These are phyloP conservation scores for Andrena bicolor DNA, from an alignment of 2,888 invertebrate genomes.

Conservation along the genomic window DNA sequence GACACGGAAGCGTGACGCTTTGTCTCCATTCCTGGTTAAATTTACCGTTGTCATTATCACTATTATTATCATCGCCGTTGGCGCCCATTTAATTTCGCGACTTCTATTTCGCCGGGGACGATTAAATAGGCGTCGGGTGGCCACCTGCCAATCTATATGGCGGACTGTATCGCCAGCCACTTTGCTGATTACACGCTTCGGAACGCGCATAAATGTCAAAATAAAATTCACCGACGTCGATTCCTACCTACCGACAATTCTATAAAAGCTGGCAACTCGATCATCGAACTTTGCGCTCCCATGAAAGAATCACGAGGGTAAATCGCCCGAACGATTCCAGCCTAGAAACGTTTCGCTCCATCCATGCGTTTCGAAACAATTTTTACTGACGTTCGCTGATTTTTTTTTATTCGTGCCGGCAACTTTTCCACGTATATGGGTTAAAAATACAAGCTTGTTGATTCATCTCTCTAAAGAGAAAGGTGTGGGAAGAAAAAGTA, in stretches of 20 bases:
- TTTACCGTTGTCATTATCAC: constrained; percentile 43
- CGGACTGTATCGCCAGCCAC: constrained; percentile 63
- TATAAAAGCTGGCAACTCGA: constrained; percentile 43
- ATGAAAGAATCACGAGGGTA: constrained; percentile 22
- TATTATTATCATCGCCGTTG: constrained; percentile 13
- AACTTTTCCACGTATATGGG: no score
- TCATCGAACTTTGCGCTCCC: constrained; percentile 30
- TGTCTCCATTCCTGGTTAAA: constrained; percentile 43
- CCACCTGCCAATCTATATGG: constrained; percentile 49
- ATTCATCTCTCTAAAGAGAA: no score
- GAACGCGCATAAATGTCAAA: constrained; percentile 58
- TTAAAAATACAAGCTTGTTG: no score
- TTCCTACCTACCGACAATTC: constrained; percentile 48
- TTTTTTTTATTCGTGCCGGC: not conserved
- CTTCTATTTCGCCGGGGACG: constrained; percentile 70
- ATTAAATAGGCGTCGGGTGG: constrained; percentile 48
- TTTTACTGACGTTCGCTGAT: not conserved
- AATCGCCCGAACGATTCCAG: constrained; percentile 26
- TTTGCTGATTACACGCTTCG: constrained; percentile 74
- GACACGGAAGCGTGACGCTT: not conserved
- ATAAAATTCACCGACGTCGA: constrained; percentile 56
- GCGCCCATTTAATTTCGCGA: constrained; percentile 71
- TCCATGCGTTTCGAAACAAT: not conserved
- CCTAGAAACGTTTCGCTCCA: constrained; percentile 20
- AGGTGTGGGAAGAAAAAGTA: not conserved